Percentiles rank a stretch among this genome's conserved stretches.
phyloP scores from a whole-genome alignment of 2,113 vertebrate species.

The Struthidea cinerea region DNA sequence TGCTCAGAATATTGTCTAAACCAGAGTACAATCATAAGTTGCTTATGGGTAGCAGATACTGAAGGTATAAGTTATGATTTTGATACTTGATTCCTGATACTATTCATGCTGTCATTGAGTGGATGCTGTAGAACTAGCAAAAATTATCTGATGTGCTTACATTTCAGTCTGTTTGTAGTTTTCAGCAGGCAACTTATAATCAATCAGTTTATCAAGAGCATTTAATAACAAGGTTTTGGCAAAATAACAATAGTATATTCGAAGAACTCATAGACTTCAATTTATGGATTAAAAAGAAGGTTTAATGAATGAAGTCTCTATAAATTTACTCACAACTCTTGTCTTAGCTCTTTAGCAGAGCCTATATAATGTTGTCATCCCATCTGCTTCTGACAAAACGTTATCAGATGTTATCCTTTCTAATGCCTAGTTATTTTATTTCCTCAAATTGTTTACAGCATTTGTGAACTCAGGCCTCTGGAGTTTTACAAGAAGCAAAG shows the following conservation, averaged over 20 bases:
- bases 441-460: not conserved
- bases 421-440: not conserved
- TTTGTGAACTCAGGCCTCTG: not conserved
- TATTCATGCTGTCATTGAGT: not conserved
- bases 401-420: not conserved
- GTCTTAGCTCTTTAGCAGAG: not conserved
- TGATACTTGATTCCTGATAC: not conserved
- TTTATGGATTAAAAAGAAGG: not conserved
- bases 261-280: not conserved
- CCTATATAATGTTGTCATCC: not conserved
- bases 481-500: not conserved
- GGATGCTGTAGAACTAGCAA: not conserved
- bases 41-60: not conserved
- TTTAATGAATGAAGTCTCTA: not conserved
- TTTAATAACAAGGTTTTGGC: constrained; percentile 10
- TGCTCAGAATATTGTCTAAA: not conserved
- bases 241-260: not conserved
- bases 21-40: not conserved
- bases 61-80: not conserved
- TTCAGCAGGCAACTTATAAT: not conserved
- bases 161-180: not conserved
- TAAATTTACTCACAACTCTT: not conserved
- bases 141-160: not conserved
- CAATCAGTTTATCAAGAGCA: not conserved
- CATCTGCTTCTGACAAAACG: not conserved